phyloP scores from a whole-genome alignment of 2,797 vertebrate species.

The Notamacropus eugenii region DNA sequence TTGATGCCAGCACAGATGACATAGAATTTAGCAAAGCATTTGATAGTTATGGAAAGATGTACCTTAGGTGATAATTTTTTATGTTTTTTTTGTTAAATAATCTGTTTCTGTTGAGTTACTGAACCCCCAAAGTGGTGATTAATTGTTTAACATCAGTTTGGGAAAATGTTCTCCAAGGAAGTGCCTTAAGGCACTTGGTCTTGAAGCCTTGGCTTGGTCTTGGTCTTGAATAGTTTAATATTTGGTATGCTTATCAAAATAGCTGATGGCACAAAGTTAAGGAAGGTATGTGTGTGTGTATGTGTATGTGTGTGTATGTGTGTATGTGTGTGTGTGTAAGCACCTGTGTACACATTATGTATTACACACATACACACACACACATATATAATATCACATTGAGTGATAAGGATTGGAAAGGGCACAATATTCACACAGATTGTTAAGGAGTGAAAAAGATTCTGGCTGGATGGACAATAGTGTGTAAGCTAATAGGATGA shows the following conservation, averaged over 20 bases:
- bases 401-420: not conserved
- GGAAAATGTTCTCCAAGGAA: not conserved
- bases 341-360: too few species aligned
- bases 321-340: not conserved
- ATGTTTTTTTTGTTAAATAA: not conserved
- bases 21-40: not conserved
- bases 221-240: not conserved
- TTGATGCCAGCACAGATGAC: not conserved
- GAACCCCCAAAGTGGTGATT: not conserved
- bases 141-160: not conserved
- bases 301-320: too few species aligned
- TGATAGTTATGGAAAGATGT: not conserved
- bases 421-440: not conserved
- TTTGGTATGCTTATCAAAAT: not conserved
- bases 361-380: too few species aligned
- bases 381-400: not conserved
- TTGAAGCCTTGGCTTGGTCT: too few species aligned
- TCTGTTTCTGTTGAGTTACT: not conserved
- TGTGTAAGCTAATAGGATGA: not conserved
- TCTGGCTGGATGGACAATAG: not conserved
- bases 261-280: not conserved
- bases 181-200: not conserved
- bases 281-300: not conserved
- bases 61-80: not conserved
- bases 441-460: not conserved